These are phyloP conservation scores for Uria lomvia DNA, from an alignment of 2,113 vertebrate genomes.

Conservation along the genomic window DNA sequence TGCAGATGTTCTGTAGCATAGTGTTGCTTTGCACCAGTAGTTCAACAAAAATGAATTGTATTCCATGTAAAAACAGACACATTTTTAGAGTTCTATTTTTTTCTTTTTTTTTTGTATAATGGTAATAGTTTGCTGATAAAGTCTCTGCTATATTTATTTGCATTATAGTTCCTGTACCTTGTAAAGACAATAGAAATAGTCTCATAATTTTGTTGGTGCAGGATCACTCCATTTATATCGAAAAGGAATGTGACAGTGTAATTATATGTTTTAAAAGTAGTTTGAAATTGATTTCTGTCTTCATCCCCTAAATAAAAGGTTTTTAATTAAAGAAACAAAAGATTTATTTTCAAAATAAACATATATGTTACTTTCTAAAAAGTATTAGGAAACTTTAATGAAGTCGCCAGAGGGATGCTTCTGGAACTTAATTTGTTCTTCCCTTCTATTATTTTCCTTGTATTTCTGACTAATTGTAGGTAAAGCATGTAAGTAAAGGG, in stretches of 20 bases:
- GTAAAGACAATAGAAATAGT: neutral
- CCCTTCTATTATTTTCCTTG: neutral
- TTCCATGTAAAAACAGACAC: neutral
- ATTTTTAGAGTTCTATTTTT: neutral
- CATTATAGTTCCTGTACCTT: neutral
- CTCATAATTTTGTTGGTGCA: neutral
- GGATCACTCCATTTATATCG: neutral
- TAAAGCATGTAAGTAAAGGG: neutral
- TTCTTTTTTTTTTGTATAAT: neutral
- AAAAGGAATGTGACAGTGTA: neutral
- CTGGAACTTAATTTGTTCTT: neutral
- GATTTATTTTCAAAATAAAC: neutral
- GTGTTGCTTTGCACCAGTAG: neutral
- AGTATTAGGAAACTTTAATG: neutral
- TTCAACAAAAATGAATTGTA: neutral
- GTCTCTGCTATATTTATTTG: neutral
- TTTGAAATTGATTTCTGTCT: neutral
- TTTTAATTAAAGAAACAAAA: neutral
- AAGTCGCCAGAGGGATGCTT: neutral
- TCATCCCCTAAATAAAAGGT: neutral
- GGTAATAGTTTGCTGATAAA: neutral
- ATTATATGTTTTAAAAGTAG: neutral
- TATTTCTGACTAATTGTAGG: neutral
- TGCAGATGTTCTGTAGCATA: neutral
- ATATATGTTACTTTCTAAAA: neutral